A percentile compares a stretch with the other conserved stretches of the same genome.
These are phyloP conservation scores for Ectemnius cavifrons DNA, from an alignment of 2,888 invertebrate genomes.

Conservation along the genomic window DNA sequence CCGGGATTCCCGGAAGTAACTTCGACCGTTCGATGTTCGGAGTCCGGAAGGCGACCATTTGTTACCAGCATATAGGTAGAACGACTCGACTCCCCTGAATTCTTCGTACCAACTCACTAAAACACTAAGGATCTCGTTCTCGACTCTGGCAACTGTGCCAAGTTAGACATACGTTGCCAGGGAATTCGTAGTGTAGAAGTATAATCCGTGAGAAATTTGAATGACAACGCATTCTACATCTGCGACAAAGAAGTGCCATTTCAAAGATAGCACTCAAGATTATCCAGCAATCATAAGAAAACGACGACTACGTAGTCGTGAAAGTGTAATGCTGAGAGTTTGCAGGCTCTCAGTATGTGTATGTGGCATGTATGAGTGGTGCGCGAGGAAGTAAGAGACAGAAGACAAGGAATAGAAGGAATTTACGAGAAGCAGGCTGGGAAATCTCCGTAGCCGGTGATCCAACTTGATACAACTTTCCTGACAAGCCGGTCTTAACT, in stretches of 20 bases:
- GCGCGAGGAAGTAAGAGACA: not conserved
- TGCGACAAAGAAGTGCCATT: not conserved
- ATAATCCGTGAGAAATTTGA: not conserved
- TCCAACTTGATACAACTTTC: conserved; percentile 66
- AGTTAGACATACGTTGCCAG: conserved; percentile 46
- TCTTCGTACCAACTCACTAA: conserved; percentile 45
- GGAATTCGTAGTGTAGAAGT: conserved; percentile 8
- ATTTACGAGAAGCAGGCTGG: conserved; percentile 10
- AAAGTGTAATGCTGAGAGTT: not conserved
- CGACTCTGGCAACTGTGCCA: conserved; percentile 39
- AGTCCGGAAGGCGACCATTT: conserved; percentile 20
- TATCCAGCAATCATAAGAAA: not conserved
- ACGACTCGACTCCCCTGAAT: conserved; percentile 15
- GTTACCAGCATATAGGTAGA: conserved; percentile 21
- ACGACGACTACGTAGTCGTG: too few relatives aligned
- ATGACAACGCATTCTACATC: not conserved
- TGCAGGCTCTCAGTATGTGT: not conserved
- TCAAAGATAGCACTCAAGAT: not conserved
- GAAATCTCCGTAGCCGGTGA: conserved; percentile 46
- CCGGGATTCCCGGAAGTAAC: conserved; percentile 30
- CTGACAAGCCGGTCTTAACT: conserved; percentile 64
- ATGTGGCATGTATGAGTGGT: not conserved
- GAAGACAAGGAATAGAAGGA: conserved; percentile 4
- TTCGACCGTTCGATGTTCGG: conserved; percentile 30
- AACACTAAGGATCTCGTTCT: conserved; percentile 22